A percentile compares a stretch with the other conserved stretches of the same genome.
Conservation (phyloP, 2,113 vertebrate genomes). For the Dinomys branickii region DNA sequence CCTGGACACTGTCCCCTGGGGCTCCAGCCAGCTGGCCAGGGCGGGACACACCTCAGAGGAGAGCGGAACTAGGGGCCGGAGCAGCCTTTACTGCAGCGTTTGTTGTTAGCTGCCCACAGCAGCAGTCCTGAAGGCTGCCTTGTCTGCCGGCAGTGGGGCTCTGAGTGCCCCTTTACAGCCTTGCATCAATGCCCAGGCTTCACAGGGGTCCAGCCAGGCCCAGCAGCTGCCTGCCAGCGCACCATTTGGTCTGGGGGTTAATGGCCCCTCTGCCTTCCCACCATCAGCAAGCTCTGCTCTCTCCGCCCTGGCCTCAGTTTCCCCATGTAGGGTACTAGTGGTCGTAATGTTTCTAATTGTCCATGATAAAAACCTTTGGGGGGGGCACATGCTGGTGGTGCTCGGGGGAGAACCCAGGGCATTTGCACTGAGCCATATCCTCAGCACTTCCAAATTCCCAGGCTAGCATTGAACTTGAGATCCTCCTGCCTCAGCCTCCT, state of each 20-base stretch:
- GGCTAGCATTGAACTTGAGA: not conserved
- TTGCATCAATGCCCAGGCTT: not conserved
- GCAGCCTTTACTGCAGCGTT: not conserved
- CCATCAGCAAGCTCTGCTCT: too few species aligned
- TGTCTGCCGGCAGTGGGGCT: not conserved
- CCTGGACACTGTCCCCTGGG: fast-evolving
- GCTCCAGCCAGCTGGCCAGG: not conserved
- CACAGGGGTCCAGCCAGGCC: fast-evolving
- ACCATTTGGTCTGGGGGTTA: not conserved
- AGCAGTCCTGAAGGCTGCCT: not conserved
- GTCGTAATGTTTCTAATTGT: fast-evolving
- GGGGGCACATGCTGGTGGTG: too few species aligned
- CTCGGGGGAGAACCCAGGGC: not conserved
- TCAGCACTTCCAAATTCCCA: not conserved
- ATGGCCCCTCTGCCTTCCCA: fast-evolving
- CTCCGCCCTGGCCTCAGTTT: not conserved
- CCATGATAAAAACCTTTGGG: not conserved
- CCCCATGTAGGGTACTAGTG: not conserved
- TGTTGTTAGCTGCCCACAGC: not conserved
- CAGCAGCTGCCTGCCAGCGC: not conserved
- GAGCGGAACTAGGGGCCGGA: not conserved
- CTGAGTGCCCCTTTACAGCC: not conserved
- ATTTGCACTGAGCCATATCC: not conserved
- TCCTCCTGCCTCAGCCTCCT: not conserved
- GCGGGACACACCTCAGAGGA: not conserved